Evolutionary conservation across 2,113 vertebrate genomes (phyloP).

Genomic region (Notiomystis cincta): DNA sequence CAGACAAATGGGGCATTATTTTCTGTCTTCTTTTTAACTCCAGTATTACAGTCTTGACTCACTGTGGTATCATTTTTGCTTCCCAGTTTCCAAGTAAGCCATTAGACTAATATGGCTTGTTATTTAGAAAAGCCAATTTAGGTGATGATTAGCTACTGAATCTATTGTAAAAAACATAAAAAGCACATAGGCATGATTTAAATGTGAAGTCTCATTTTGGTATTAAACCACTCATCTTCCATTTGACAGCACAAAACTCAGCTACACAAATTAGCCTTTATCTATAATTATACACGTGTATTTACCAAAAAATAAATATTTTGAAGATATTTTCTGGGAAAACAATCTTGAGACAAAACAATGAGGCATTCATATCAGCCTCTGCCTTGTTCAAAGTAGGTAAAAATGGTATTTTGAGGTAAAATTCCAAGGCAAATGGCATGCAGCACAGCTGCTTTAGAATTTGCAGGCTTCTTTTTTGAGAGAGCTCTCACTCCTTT

Average conservation of each 20-base stretch:
- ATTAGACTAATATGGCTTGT: background rate
- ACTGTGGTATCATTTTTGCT: background rate
- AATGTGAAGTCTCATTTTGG: background rate
- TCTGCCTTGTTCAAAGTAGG: background rate
- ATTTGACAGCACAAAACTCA: background rate
- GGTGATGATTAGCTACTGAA: background rate
- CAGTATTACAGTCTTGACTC: background rate
- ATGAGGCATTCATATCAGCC: background rate
- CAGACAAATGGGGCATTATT: background rate
- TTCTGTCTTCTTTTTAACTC: background rate
- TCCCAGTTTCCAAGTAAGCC: background rate
- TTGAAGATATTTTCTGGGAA: background rate
- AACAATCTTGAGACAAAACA: constrained; percentile 3
- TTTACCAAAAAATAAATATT: constrained; percentile 23
- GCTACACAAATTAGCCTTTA: background rate
- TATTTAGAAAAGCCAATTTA: constrained; percentile 2
- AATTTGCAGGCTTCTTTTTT: background rate
- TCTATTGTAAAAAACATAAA: background rate
- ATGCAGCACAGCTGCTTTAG: background rate
- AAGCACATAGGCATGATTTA: background rate
- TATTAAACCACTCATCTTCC: background rate
- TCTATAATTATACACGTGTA: background rate
- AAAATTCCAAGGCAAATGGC: background rate
- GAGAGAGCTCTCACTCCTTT: background rate
- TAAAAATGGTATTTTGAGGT: background rate